Base-by-base conservation (phyloP, 2,888 invertebrate species). In the Alviniconcha strummeri region DNA sequence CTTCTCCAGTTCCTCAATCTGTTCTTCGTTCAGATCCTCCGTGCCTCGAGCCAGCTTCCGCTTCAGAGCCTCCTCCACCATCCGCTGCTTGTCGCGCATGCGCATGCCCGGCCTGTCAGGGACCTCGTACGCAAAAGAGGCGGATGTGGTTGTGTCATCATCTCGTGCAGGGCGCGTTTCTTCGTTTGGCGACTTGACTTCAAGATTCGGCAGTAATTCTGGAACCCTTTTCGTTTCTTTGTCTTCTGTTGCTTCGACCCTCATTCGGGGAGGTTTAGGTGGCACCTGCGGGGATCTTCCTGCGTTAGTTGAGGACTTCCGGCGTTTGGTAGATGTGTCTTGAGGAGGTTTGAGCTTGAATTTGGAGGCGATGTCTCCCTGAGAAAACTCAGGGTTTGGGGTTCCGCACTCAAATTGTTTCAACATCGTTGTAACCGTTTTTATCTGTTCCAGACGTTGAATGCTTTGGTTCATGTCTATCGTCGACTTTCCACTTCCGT, bases 61-160 rank as follows among this genome's bases (percentile, higher is more conserved):
- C 75, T 15, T 75, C 75, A 75, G 55, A 15, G 13, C 11, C 5
- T 11, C 55, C 17, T 75, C 55, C 75, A 75, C 75, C 75, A 75
- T 54, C 15, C 6, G 9, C 52, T 75, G 75, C 7, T 75, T 75
- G 5, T 75, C 15, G 5, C 7, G 5, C 7, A 75, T 11, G 11
- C 9, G 11, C 75, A 75, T 75, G 15, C 75, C 75, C 0, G 75
- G 75, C 52, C 17, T 75, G 75, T 75, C 75, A 8, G 75, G 75
- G 7, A 75, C 55, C 13, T 11, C 55, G 75, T 60, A 60, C 55
- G 7, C 55, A 36, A 72, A 19, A 7, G 75, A 4, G 5, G 15
- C 36, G 11, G 15, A 4, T 17, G 55, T 36, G 17, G 75, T 55
- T 9, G 60, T 11, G 60, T 60, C 60, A 60, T 60, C 60, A 8